These are phyloP conservation scores for Oreortyx pictus DNA, from an alignment of 2,797 vertebrate genomes.

Conservation along the genomic window DNA sequence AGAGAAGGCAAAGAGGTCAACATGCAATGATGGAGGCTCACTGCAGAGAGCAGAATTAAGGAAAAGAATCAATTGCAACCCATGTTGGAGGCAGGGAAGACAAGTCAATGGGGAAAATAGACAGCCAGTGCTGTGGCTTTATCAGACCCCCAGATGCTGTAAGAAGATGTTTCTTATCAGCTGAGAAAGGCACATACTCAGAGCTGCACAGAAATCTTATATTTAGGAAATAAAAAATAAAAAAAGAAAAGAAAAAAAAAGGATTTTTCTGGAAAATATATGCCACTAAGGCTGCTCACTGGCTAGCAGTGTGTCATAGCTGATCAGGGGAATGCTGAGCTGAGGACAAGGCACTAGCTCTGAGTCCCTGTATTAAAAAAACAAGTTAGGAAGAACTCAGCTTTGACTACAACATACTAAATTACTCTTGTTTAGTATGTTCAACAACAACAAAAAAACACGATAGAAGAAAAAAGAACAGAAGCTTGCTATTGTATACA, in stretches of 20 bases:
- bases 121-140: background rate
- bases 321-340: background rate
- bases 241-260: no score
- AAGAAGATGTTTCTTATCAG: background rate
- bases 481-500: background rate
- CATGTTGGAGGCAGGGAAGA: background rate
- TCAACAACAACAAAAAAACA: background rate
- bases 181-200: background rate
- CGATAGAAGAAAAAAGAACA: background rate
- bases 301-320: background rate
- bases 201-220: background rate
- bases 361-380: background rate
- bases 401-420: background rate
- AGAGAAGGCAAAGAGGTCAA: background rate
- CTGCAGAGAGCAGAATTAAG: background rate
- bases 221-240: background rate
- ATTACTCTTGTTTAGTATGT: background rate
- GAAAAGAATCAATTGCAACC: background rate
- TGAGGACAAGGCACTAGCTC: background rate
- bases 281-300: fast-evolving
- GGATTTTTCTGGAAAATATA: background rate
- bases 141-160: background rate
- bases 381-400: background rate
- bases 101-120: background rate
- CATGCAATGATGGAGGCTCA: background rate